These are phyloP conservation scores for Torymus aiolomorphi DNA, from an alignment of 2,888 invertebrate species.

Conservation along the genomic window DNA sequence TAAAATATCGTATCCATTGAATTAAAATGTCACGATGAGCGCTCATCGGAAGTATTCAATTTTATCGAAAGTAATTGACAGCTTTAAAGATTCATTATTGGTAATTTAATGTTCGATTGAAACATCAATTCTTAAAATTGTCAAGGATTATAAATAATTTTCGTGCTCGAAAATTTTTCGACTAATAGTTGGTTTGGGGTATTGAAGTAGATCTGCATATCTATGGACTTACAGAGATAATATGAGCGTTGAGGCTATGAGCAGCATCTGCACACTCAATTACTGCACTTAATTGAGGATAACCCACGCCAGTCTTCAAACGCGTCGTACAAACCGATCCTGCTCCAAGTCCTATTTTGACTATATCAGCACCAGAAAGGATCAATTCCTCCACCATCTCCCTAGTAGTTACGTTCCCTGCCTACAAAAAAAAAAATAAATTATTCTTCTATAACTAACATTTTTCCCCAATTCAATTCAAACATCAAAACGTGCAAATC, in stretches of 20 bases:
- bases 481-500: too few relatives aligned
- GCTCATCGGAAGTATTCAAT: too few relatives aligned
- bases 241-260: slow-evolving; percentile 94
- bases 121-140: too few relatives aligned
- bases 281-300: slow-evolving; percentile 94
- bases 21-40: too few relatives aligned
- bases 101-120: too few relatives aligned
- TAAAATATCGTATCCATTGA: slow-evolving; percentile 34
- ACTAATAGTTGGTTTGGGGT: too few relatives aligned
- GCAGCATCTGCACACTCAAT: slow-evolving; percentile 97
- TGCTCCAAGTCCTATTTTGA: slow-evolving; percentile 93
- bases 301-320: slow-evolving; percentile 95
- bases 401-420: slow-evolving; percentile 97
- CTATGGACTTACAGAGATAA: slow-evolving; percentile 84
- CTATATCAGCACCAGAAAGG: slow-evolving; percentile 93
- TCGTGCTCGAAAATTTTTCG: too few relatives aligned
- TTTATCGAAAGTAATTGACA: too few relatives aligned
- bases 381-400: slow-evolving; percentile 97
- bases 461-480: too few relatives aligned
- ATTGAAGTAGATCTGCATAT: too few relatives aligned
- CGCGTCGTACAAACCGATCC: slow-evolving; percentile 95
- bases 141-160: too few relatives aligned
- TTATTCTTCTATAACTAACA: neutral
- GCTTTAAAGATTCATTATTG: too few relatives aligned
- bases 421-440: slow-evolving; percentile 78